Percentiles rank a stretch among this genome's conserved stretches.
These are phyloP conservation scores for Ochotona princeps DNA, from an alignment of 2,113 vertebrate species.

Conservation along the genomic window DNA sequence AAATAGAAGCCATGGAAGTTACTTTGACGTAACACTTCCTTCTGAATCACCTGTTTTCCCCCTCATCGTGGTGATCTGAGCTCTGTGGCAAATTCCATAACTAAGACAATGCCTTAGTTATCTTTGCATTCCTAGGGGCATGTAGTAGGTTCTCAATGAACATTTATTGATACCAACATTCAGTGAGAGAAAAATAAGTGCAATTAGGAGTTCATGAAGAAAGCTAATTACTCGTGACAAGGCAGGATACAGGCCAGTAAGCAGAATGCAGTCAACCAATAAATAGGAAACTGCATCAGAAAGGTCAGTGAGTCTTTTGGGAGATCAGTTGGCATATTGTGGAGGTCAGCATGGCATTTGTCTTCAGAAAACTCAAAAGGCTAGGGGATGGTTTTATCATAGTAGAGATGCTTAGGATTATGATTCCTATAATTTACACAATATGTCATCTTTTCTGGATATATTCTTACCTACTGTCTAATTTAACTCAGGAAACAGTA, in stretches of 20 bases:
- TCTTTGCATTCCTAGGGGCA: not conserved
- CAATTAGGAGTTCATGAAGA: conserved; percentile 18
- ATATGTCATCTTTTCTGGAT: not conserved
- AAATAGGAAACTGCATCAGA: conserved; percentile 37
- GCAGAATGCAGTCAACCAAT: conserved; percentile 3
- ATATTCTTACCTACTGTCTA: not conserved
- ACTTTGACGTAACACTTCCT: not conserved
- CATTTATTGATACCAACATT: not conserved
- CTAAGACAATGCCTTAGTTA: not conserved
- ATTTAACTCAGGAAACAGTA: not conserved
- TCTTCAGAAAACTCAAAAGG: not conserved
- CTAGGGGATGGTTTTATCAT: not conserved
- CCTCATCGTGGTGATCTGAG: not conserved
- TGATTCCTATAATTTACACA: not conserved
- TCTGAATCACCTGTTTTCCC: not conserved
- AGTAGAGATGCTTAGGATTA: not conserved
- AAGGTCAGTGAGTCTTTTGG: conserved; percentile 60
- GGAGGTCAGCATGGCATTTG: conserved; percentile 27
- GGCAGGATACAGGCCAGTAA: not conserved
- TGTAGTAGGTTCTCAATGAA: not conserved
- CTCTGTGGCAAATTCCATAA: not conserved
- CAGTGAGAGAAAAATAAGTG: not conserved
- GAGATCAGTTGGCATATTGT: not conserved
- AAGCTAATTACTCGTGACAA: not conserved
- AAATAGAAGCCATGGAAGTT: not conserved